These are phyloP conservation scores for Troilus luridus DNA, from an alignment of 2,888 invertebrate genomes.

Conservation along the genomic window DNA sequence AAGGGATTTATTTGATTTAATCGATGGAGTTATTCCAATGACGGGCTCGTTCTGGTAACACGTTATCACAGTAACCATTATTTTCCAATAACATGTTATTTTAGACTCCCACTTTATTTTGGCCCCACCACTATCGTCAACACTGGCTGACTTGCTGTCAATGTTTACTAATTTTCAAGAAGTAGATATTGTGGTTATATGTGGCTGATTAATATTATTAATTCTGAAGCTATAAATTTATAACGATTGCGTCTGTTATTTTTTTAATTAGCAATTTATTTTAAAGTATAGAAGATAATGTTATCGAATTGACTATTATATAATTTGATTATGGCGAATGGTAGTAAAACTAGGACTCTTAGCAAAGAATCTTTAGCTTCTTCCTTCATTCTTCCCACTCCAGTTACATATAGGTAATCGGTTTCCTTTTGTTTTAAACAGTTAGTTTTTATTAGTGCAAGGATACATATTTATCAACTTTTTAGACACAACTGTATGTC, in stretches of 20 bases:
- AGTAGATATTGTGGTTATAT: background rate
- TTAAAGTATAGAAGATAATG: background rate
- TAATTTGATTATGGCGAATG: constrained; percentile 21
- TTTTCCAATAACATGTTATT: too few relatives aligned
- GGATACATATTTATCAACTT: background rate
- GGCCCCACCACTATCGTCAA: too few relatives aligned
- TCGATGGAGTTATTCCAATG: too few relatives aligned
- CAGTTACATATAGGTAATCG: constrained; percentile 66
- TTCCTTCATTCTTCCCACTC: constrained; percentile 66
- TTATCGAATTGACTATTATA: background rate
- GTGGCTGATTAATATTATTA: background rate
- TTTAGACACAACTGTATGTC: constrained; percentile 81
- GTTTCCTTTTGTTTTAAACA: background rate
- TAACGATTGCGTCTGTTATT: background rate
- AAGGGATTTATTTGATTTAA: too few relatives aligned
- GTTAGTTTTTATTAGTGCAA: background rate
- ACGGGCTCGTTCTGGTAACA: too few relatives aligned
- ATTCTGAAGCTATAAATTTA: background rate
- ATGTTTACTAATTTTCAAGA: constrained; percentile 16
- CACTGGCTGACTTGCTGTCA: constrained; percentile 18
- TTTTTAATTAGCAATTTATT: background rate
- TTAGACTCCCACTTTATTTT: too few relatives aligned
- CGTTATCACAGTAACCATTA: too few relatives aligned
- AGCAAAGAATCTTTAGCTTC: constrained; percentile 65
- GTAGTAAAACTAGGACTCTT: constrained; percentile 60